Evolutionary conservation across 2,797 vertebrate genomes (phyloP), one percentile per base, ranked within the genome.

Genomic region (Crenichthys baileyi): DNA sequence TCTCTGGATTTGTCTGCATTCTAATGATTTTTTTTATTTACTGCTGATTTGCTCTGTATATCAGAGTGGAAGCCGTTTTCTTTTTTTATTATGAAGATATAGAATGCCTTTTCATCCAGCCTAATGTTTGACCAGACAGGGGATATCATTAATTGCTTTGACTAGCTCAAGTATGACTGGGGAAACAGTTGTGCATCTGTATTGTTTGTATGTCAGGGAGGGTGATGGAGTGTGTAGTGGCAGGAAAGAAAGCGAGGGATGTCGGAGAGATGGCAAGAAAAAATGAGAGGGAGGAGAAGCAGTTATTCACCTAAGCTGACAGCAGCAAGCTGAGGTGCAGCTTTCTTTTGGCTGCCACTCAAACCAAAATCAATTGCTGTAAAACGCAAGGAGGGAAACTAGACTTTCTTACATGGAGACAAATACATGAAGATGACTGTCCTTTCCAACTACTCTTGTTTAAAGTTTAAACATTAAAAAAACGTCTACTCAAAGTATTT

Each of bases 301-400:
- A 92, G 88, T 93, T 91, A 90, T 93, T 94, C 93, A 91, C 90
- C 85, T 88, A 91, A 92, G 88, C 90, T 93, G 94, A 94, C 93
- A 94, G 92, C 89, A 91, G 92, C 91, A 91, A 88, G 91, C 85
- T 89, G 88, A 94, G 89, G 89, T 89, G 91, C 89, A 90, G 89
- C 88, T 92, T 94, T 86, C 90, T 86, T 91, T 87, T 77, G 75
- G 82, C 89, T 92, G 93, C 87, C 93, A 94, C 79, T 96, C 93
- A 95, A 91, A 81, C 86, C 86, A 86, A 92, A 95, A 95, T 95
- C 94, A 92, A 93, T 94, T 89, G 84, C 85, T 92, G 88, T 94
- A 90, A 93, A 93, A 90, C 85, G 89, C 86, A 86, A 82, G 78
- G 87, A 88, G 65, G 83, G 83, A 90, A 92, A 86, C 91, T 85